phyloP scores from a whole-genome alignment of 1,140 invertebrate genomes.

The Globodera rostochiensis region DNA sequence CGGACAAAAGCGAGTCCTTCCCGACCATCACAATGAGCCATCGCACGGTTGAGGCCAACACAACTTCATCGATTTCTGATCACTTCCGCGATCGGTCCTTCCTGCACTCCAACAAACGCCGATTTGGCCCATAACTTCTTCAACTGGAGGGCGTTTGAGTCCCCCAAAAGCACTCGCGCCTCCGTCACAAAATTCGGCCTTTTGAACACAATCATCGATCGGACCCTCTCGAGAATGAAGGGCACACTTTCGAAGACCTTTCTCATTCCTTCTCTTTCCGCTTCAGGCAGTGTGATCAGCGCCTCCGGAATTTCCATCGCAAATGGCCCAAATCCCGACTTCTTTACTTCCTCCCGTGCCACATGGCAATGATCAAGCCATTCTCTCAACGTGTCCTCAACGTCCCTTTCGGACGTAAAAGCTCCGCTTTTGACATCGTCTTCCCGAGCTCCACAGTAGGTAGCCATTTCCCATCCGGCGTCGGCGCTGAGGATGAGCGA shows the following conservation, averaged over 20 bases:
- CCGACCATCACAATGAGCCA: conserved; percentile 3
- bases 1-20: conserved; percentile 1
- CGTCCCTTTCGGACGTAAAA: not conserved
- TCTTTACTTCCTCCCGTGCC: not conserved
- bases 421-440: conserved; percentile 10
- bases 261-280: not conserved
- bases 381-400: not conserved
- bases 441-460: not conserved
- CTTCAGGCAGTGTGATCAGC: not conserved
- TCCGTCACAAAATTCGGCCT: not conserved
- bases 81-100: not conserved
- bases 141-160: not conserved
- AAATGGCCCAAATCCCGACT: not conserved
- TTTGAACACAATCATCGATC: not conserved
- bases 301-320: not conserved
- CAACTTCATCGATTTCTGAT: conserved; percentile 6
- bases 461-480: not conserved
- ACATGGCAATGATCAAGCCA: conserved; percentile 7
- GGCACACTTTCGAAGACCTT: not conserved
- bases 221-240: not conserved
- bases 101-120: not conserved
- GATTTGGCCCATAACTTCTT: not conserved
- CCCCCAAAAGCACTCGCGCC: not conserved
- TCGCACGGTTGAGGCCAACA: not conserved
- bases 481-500: not conserved